Percentiles rank a stretch among this genome's conserved stretches.
Conservation (phyloP, 1,140 invertebrate species). For the Thalassaphorura encarpata region DNA sequence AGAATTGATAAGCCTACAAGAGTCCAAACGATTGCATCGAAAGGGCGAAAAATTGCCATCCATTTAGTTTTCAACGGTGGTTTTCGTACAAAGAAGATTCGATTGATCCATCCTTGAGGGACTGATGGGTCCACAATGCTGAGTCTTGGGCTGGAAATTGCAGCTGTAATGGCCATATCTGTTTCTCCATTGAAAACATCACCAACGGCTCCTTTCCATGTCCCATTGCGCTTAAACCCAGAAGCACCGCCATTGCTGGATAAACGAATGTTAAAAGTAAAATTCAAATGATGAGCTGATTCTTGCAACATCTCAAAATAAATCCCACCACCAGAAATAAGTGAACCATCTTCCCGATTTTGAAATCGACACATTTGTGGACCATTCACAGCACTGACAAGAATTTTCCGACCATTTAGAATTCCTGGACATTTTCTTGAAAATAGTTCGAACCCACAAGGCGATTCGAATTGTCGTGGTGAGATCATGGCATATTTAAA, state of each 20-base stretch:
- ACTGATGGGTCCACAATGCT: background rate
- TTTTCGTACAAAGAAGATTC: constrained; percentile 2
- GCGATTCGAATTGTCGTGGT: background rate
- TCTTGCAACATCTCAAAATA: constrained; percentile 1
- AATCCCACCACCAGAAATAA: constrained; percentile 37
- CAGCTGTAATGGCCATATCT: background rate
- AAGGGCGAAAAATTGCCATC: background rate
- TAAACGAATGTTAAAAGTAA: background rate
- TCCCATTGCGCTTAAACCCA: background rate
- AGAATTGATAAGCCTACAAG: background rate
- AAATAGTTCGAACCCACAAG: background rate
- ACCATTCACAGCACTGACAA: background rate
- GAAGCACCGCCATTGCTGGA: background rate
- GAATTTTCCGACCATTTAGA: background rate
- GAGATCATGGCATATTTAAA: background rate
- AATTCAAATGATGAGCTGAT: background rate
- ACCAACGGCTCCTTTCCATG: background rate
- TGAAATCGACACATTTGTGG: background rate
- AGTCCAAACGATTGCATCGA: background rate
- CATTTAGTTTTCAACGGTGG: background rate
- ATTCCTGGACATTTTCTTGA: background rate
- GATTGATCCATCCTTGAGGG: background rate
- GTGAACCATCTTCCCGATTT: constrained; percentile 47
- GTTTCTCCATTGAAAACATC: background rate
- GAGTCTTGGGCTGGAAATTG: background rate